Evolutionary conservation across 2,113 vertebrate species (phyloP).

Genomic region (Upupa epops): DNA sequence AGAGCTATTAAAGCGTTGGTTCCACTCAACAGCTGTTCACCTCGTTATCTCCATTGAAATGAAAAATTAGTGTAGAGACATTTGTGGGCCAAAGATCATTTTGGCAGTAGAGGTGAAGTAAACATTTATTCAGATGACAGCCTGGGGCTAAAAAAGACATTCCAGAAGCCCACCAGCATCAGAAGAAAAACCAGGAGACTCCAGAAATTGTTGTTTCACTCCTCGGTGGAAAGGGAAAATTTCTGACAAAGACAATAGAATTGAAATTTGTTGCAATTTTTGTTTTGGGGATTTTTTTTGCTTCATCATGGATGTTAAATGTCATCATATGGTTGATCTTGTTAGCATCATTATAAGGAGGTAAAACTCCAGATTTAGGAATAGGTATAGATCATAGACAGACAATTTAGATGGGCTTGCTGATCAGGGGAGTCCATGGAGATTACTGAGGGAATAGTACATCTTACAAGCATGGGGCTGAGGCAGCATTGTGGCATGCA

Average conservation of each 20-base stretch:
- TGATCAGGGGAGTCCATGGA: neutral
- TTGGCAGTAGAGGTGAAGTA: neutral
- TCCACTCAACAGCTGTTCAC: neutral
- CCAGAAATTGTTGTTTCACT: neutral
- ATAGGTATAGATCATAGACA: neutral
- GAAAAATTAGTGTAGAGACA: constrained; percentile 14
- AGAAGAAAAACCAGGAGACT: neutral
- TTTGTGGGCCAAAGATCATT: constrained; percentile 1
- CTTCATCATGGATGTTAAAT: neutral
- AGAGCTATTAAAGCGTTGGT: neutral
- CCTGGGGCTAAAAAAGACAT: neutral
- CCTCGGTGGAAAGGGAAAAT: neutral
- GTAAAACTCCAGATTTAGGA: neutral
- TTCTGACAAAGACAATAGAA: neutral
- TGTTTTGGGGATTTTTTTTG: neutral
- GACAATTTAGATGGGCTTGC: neutral
- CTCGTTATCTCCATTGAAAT: neutral
- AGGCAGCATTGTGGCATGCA: neutral
- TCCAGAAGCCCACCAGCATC: neutral
- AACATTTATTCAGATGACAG: constrained; percentile 25
- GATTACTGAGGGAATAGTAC: neutral
- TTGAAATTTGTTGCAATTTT: neutral
- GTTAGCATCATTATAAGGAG: neutral
- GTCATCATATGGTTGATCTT: neutral
- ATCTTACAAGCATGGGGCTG: neutral